A percentile compares a stretch with the other conserved stretches of the same genome.
phyloP scores from a whole-genome alignment of 1,140 invertebrate species.

The Cotesia vestalis region DNA sequence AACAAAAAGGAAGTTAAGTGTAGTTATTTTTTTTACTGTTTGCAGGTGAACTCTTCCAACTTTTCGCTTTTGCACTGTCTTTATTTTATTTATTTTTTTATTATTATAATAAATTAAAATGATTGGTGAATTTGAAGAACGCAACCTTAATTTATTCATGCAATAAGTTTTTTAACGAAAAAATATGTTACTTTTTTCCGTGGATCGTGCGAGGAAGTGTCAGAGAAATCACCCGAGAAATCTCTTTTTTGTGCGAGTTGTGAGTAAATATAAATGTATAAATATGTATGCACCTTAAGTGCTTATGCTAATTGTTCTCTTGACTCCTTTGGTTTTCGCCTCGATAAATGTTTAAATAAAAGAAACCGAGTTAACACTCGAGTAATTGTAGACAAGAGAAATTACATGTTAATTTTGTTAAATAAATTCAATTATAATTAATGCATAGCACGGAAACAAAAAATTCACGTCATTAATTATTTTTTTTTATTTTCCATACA shows the following conservation, averaged over 20 bases:
- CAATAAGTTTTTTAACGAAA: too few species aligned
- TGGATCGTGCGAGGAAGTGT: background rate
- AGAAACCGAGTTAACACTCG: slow-evolving; percentile 16
- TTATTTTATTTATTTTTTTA: too few species aligned
- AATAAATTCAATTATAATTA: background rate
- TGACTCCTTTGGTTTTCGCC: background rate
- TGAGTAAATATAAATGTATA: slow-evolving; percentile 11
- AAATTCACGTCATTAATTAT: background rate
- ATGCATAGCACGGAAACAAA: background rate
- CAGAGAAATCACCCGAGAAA: background rate
- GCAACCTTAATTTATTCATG: too few species aligned
- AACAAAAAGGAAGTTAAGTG: slow-evolving; percentile 19
- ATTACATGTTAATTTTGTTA: slow-evolving; percentile 18
- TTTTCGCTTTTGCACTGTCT: too few species aligned
- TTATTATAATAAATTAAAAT: too few species aligned
- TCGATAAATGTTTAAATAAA: slow-evolving; percentile 1
- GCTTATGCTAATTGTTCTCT: slow-evolving; percentile 19
- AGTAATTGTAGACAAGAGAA: slow-evolving; percentile 8
- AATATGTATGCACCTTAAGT: slow-evolving; percentile 26
- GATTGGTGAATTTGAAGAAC: too few species aligned
- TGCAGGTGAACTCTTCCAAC: too few species aligned
- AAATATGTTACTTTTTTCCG: background rate
- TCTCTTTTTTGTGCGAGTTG: background rate
- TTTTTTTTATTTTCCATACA: background rate
- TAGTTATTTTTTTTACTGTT: background rate